Conservation (phyloP, 1,140 invertebrate genomes). For the Macrobrachium rosenbergii region DNA sequence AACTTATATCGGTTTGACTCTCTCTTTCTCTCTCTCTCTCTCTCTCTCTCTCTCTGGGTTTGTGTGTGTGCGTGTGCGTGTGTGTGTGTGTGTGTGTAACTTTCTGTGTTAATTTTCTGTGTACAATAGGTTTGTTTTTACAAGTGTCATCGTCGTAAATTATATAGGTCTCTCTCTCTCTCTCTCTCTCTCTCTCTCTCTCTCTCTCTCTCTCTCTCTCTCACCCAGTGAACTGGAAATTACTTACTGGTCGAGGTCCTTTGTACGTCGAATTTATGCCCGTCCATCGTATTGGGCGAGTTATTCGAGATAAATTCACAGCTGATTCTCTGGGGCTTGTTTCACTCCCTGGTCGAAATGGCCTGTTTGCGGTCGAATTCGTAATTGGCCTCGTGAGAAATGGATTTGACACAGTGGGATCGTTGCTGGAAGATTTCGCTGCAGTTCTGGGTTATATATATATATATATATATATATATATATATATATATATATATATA, state of each 20-base stretch:
- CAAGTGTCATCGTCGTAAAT: not conserved
- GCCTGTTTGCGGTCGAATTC: no score
- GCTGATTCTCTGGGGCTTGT: no score
- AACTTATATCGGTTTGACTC: no score
- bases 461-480: constrained; percentile 45
- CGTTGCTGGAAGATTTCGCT: not conserved
- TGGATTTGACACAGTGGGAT: not conserved
- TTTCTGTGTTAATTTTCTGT: not conserved
- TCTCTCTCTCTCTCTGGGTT: not conserved
- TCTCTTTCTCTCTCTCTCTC: constrained; percentile 30
- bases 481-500: constrained; percentile 25
- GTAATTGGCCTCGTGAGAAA: no score
- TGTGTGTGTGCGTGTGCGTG: constrained; percentile 13
- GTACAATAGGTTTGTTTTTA: constrained; percentile 2
- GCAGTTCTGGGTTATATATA: constrained; percentile 5
- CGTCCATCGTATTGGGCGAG: no score
- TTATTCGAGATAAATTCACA: no score
- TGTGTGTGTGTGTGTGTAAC: not conserved
- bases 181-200: no score
- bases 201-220: no score
- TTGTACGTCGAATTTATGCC: no score
- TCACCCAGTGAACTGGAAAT: no score
- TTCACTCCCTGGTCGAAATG: no score
- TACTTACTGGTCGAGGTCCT: no score
- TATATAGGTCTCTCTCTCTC: not conserved